Percentiles rank a stretch among this genome's conserved stretches.
These are phyloP conservation scores for Emmelina monodactyla DNA, from an alignment of 2,888 invertebrate genomes.

Conservation along the genomic window DNA sequence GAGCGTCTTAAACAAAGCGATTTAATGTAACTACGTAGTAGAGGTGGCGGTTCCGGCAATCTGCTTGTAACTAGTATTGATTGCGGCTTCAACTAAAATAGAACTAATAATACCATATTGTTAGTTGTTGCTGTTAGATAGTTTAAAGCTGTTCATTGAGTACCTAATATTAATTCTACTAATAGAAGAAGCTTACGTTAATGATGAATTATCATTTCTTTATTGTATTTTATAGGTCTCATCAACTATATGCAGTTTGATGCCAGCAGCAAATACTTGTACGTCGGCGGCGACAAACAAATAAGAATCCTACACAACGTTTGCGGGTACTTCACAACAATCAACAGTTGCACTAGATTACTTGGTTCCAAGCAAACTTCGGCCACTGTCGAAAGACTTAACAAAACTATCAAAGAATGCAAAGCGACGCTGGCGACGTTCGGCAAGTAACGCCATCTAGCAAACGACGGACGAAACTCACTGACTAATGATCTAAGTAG, in stretches of 20 bases:
- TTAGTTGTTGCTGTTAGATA: no score
- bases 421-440: slow-evolving; percentile 47
- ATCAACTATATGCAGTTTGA: slow-evolving; percentile 78
- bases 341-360: slow-evolving; percentile 40
- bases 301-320: slow-evolving; percentile 81
- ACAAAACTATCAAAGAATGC: slow-evolving; percentile 71
- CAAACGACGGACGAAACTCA: not conserved
- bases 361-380: slow-evolving; percentile 69
- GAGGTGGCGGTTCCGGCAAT: no score
- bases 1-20: no score
- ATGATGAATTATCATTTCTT: not conserved
- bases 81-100: no score
- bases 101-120: no score
- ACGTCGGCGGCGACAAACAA: slow-evolving; percentile 77
- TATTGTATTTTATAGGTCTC: slow-evolving; percentile 58
- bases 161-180: no score
- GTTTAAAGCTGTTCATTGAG: no score
- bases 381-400: slow-evolving; percentile 79
- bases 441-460: slow-evolving; percentile 30
- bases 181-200: not conserved
- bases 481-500: no score
- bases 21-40: no score
- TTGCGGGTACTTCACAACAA: slow-evolving; percentile 48
- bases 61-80: no score
- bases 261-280: slow-evolving; percentile 74